Evolutionary conservation across 2,888 invertebrate genomes (phyloP), one percentile per base, ranked within the genome.

Genomic region (Leistus spinibarbis): DNA sequence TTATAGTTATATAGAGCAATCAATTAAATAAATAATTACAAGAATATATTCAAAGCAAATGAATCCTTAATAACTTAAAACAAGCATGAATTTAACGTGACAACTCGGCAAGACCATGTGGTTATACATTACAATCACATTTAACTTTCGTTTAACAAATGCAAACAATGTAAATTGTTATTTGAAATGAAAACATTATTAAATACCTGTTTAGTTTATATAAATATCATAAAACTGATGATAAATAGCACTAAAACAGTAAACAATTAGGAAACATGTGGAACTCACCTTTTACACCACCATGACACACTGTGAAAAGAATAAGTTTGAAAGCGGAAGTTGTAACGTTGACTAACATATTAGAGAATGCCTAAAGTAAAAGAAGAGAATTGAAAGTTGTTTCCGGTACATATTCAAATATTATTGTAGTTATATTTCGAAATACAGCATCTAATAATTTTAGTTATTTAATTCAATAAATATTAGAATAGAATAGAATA

Each of bases 251-350:
- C 10, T 53, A 27, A 22, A 69, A 76, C 62, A 54, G 69, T 54
- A 65, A 68, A 76, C 76, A 70, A 76, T 56, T 53, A 56, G 69
- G 54, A 67, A 76, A 70, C 10, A 22, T 66, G 40, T n/a, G 19
- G n/a, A 22, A 79, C 83, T 78, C 79, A 84, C 84, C 81, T 79
- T 80, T 77, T 81, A 83, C 81, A 82, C 83, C 82, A 84, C 82
- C 84, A 84, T 84, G 80, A 82, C 84, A 84, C 83, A 80, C 78
- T 78, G 77, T 70, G 70, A 80, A 83, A 82, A 81, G 80, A 80
- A 54, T 16, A 73, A 62, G 16, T 60, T 3, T 23, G 17, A 23
- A 7, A 69, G 62, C 62, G 75, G 75, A 75, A 75, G 27, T 40
- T 53, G 68, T 27, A 74, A 68, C 56, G 40, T 40, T 40, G 40